Evolutionary conservation across 2,113 vertebrate species (phyloP).

Genomic region (Phylloscopus trochilus): DNA sequence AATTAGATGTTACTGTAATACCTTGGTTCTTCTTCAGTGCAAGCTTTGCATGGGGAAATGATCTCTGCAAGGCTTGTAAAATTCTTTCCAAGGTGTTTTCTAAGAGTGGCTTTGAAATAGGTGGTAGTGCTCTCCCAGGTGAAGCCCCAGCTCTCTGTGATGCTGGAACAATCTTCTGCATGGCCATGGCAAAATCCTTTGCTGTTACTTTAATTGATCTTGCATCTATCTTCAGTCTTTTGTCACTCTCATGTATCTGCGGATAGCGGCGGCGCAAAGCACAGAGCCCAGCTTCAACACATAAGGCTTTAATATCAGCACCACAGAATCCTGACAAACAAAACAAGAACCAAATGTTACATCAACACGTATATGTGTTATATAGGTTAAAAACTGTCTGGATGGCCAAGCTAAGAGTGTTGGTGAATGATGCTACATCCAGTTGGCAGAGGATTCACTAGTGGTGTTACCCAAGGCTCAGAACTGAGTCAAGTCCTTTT

Average conservation of each 20-base stretch:
- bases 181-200: conserved; percentile 86
- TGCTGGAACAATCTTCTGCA: conserved; percentile 87
- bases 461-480: background rate
- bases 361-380: no score
- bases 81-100: conserved; percentile 73
- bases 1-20: background rate
- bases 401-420: background rate
- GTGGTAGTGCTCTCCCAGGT: conserved; percentile 81
- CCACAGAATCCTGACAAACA: conserved; percentile 88
- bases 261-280: conserved; percentile 90
- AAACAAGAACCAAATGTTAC: background rate
- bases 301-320: conserved; percentile 92
- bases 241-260: conserved; percentile 86
- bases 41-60: conserved; percentile 86
- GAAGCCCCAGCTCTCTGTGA: conserved; percentile 85
- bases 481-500: background rate
- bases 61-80: conserved; percentile 75
- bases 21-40: conserved; percentile 72
- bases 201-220: conserved; percentile 82
- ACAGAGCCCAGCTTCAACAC: conserved; percentile 89
- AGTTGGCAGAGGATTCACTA: background rate
- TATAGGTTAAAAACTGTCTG: background rate
- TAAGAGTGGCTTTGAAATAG: conserved; percentile 81
- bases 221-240: conserved; percentile 76
- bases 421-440: background rate